These are phyloP conservation scores for Pheosia tremula DNA, from an alignment of 2,888 invertebrate species.

Conservation along the genomic window DNA sequence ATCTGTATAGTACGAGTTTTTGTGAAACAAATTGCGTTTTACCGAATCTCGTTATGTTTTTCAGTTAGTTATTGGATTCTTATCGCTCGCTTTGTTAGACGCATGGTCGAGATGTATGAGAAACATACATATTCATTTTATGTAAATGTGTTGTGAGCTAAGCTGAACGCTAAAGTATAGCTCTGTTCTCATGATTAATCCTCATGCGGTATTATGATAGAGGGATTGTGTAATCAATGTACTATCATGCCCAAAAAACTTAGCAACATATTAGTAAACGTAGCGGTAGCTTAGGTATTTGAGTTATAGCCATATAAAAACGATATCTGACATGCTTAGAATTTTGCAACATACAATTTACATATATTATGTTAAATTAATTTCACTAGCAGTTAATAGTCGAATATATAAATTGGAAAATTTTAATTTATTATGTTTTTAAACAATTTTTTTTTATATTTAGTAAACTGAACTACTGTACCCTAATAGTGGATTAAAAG, in stretches of 20 bases:
- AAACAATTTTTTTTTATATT: no score
- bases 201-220: conserved; percentile 19
- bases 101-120: conserved; percentile 33
- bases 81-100: conserved; percentile 52
- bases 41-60: conserved; percentile 35
- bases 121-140: conserved; percentile 30
- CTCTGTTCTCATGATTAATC: conserved; percentile 9
- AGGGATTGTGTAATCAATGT: conserved; percentile 4
- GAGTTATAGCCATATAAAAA: no score
- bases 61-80: conserved; percentile 64
- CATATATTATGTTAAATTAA: no score
- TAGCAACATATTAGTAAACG: neutral
- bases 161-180: conserved; percentile 13
- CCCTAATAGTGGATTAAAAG: no score
- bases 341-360: no score
- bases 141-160: conserved; percentile 24
- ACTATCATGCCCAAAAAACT: neutral
- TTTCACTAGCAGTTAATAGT: no score
- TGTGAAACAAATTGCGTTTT: conserved; percentile 39
- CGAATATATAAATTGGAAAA: no score
- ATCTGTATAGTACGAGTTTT: conserved; percentile 27
- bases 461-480: no score
- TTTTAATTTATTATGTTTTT: no score
- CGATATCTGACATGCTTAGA: no score
- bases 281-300: neutral